Evolutionary conservation across 2,797 vertebrate species (phyloP).

Genomic region (Parotocinclus haroldoi): DNA sequence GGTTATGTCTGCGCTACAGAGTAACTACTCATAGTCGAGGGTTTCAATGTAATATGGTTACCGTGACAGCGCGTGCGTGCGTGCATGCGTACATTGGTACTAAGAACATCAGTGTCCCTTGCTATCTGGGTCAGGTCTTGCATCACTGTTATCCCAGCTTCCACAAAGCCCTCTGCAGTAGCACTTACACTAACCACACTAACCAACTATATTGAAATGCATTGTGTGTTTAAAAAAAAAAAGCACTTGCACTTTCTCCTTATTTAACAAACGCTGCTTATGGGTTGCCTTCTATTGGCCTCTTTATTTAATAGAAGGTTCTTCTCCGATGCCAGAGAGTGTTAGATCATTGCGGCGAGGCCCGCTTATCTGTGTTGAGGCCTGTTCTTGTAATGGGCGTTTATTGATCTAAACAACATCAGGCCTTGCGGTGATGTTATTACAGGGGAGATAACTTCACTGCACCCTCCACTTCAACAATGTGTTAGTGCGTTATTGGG

Average conservation of each 20-base stretch:
- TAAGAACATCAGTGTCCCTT: neutral
- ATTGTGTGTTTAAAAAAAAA: constrained; percentile 14
- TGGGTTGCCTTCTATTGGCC: constrained; percentile 50
- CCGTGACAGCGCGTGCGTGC: neutral
- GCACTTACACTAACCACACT: constrained; percentile 10
- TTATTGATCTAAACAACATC: constrained; percentile 84
- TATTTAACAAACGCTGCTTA: constrained; percentile 42
- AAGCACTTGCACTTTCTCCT: constrained; percentile 37
- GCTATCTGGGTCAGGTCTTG: constrained; percentile 28
- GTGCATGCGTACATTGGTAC: neutral
- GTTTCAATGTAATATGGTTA: neutral
- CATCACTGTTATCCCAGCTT: constrained; percentile 3
- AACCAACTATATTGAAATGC: constrained; percentile 12
- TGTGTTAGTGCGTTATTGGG: constrained; percentile 80
- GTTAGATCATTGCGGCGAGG: constrained; percentile 58
- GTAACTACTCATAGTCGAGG: no score
- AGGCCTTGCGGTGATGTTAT: constrained; percentile 75
- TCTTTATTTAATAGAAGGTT: constrained; percentile 59
- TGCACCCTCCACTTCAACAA: constrained; percentile 79
- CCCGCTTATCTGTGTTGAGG: constrained; percentile 68
- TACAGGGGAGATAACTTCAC: constrained; percentile 77
- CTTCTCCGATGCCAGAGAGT: constrained; percentile 56
- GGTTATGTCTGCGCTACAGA: no score
- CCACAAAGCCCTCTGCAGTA: constrained; percentile 6
- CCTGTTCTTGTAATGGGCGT: constrained; percentile 75